phyloP scores from a whole-genome alignment of 1,140 invertebrate species.

The Dufourea novaeangliae region DNA sequence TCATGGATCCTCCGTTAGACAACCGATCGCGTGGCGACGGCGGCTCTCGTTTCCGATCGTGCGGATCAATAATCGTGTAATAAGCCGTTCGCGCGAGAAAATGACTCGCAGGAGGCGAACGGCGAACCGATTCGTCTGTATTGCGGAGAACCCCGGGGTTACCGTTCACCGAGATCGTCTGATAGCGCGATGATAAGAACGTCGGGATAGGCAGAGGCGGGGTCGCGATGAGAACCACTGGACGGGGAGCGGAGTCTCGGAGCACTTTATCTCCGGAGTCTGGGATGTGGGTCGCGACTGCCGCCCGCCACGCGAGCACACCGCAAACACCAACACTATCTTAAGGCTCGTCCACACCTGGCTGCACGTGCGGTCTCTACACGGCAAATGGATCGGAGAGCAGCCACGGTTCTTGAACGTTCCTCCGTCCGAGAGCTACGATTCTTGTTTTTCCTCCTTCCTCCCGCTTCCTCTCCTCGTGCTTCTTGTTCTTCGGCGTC shows the following conservation, averaged over 20 bases:
- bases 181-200: conserved; percentile 35
- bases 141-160: not conserved
- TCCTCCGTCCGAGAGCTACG: not conserved
- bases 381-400: conserved; percentile 22
- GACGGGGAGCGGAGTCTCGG: conserved; percentile 67
- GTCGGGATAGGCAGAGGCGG: conserved; percentile 63
- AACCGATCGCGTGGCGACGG: too few species aligned
- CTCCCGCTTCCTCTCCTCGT: not conserved
- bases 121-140: not conserved
- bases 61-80: not conserved
- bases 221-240: conserved; percentile 76
- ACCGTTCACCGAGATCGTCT: not conserved
- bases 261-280: conserved; percentile 74
- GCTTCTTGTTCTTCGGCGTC: too few species aligned
- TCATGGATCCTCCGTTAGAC: not conserved
- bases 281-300: conserved; percentile 77
- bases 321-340: conserved; percentile 52
- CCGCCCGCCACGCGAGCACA: conserved; percentile 74
- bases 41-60: not conserved
- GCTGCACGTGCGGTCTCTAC: conserved; percentile 25
- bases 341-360: conserved; percentile 71
- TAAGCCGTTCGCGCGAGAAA: not conserved
- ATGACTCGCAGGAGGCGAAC: not conserved
- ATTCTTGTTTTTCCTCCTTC: not conserved
- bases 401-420: not conserved